A percentile compares a stretch with the other conserved stretches of the same genome.
These are phyloP conservation scores for Tinea pellionella DNA, from an alignment of 2,888 invertebrate species.

Conservation along the genomic window DNA sequence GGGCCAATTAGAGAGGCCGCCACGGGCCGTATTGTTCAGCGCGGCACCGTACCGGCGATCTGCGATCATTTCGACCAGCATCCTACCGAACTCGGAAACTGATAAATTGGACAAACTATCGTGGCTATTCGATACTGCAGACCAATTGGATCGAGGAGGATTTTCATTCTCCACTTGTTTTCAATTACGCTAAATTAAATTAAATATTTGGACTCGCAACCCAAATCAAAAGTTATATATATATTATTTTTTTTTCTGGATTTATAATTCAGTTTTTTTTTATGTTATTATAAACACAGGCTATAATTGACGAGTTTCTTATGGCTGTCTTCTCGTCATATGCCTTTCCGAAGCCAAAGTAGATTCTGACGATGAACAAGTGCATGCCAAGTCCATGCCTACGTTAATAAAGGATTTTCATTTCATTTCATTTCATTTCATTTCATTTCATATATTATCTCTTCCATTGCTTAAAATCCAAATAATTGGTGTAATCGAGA, in stretches of 20 bases:
- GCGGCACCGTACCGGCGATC: constrained; percentile 28
- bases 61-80: background rate
- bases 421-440: too few species aligned
- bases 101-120: constrained; percentile 69
- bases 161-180: background rate
- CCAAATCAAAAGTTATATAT: too few species aligned
- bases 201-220: too few species aligned
- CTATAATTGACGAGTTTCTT: too few species aligned
- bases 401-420: too few species aligned
- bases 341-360: too few species aligned
- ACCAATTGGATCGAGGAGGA: background rate
- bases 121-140: constrained; percentile 21
- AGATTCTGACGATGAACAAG: too few species aligned
- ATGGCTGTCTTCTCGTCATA: too few species aligned
- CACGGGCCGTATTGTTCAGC: constrained; percentile 68
- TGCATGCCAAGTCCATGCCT: too few species aligned
- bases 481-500: constrained; percentile 17
- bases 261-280: too few species aligned
- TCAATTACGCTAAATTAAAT: background rate
- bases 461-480: background rate
- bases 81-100: constrained; percentile 24
- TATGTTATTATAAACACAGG: too few species aligned
- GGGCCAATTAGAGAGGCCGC: constrained; percentile 68
- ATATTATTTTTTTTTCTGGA: too few species aligned
- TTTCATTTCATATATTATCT: background rate